phyloP scores from a whole-genome alignment of 2,797 vertebrate species.

The Sitta carolinensis region DNA sequence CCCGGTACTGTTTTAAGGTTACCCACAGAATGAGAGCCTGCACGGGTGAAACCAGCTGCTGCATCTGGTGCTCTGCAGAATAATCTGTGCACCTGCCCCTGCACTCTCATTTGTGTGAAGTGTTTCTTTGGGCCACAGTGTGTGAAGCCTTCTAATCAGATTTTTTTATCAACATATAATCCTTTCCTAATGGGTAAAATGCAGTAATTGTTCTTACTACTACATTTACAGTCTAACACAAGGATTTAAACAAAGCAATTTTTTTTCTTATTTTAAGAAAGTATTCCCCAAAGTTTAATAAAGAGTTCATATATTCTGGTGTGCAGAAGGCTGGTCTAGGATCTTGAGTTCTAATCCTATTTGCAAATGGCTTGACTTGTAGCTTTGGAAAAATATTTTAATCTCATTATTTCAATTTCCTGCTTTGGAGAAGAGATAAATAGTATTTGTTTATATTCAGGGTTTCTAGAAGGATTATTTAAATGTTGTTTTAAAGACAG shows the following conservation, averaged over 20 bases:
- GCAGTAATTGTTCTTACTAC: background rate
- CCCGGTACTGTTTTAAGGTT: background rate
- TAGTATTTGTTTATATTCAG: slow-evolving; percentile 5
- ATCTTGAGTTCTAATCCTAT: slow-evolving; percentile 32
- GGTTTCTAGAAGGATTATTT: slow-evolving; percentile 7
- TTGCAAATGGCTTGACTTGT: slow-evolving; percentile 17
- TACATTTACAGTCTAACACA: background rate
- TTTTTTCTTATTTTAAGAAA: background rate
- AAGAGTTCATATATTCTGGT: background rate
- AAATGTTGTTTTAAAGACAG: background rate
- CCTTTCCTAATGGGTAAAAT: background rate
- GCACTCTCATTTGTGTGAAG: background rate
- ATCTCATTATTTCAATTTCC: slow-evolving; percentile 50
- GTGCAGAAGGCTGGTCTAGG: background rate
- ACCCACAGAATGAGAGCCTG: background rate
- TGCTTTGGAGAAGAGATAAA: slow-evolving; percentile 25
- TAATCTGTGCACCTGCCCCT: background rate
- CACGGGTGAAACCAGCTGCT: background rate
- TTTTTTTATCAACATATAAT: background rate
- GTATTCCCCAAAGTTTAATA: background rate
- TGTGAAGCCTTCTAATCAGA: background rate
- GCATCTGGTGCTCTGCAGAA: background rate
- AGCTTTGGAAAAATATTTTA: slow-evolving; percentile 28
- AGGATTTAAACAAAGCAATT: background rate
- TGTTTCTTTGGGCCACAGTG: background rate